Evolutionary conservation across 2,113 vertebrate genomes (phyloP), one percentile per base, ranked within the genome.

Genomic region (Sarotherodon lohbergeri): DNA sequence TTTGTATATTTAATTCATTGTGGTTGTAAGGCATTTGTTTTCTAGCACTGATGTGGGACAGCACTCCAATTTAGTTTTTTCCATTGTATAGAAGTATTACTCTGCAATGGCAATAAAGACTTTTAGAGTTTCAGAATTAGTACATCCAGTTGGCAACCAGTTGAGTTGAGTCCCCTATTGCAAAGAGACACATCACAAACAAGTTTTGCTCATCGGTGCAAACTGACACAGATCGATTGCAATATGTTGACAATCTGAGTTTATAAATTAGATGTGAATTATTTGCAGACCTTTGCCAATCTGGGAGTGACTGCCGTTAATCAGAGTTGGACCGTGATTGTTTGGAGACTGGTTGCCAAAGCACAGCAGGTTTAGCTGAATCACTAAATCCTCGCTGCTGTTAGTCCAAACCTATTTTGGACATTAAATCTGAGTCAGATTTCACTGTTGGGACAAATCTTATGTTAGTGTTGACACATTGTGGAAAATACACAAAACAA

Each of bases 401-500:
- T 78, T 27, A 41, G 36, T 34, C 39, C 48, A 36, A 82, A 56
- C 32, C 54, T 56, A 61, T 43, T 89, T 81, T 61, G 46, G 87
- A 71, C 82, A 71, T 71, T 66, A 54, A 85, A 79, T 48, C 41
- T 10, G 54, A 59, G 39, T 9, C 56, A 39, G 50, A 29, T 39
- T 57, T 81, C 29, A 46, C 48, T 10, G 8, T 4, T 9, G 46
- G 79, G 81, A 63, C 76, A 87, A 81, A 90, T 89, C 86, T 88
- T 82, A 89, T 48, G 4, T 5, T 27, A 29, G 52, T 14, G 83
- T 81, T 88, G 90, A 88, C 86, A 68, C 59, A 81, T 73, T 88
- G 86, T 87, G 81, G 27, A 81, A 83, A 86, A 73, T 24, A 73
- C 39, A 27, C 22, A 46, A 46, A 88, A 88, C 19, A 76, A 59